Base-by-base conservation (phyloP, 2,888 invertebrate genomes). In the Synergus laeviventris region DNA sequence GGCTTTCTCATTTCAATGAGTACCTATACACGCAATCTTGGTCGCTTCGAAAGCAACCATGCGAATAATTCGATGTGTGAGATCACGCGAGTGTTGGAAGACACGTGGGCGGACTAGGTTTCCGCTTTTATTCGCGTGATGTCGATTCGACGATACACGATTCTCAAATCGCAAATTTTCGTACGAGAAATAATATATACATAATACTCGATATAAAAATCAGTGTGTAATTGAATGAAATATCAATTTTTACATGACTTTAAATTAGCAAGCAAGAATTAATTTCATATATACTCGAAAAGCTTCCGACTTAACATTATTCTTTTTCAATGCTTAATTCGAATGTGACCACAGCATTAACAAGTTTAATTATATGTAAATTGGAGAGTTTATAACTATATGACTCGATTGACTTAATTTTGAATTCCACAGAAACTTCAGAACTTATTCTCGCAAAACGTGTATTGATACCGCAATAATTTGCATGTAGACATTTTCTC, bases 91-190 rank as follows among this genome's bases (percentile, higher is more conserved):
- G 36, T 49, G 70, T 70, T 49, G n/a, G 70, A 31, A 36, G 70
- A 70, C 49, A 54, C 49, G 70, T 70, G 70, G 70, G 49, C 70
- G 70, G 49, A 70, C 45, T 70, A 49, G 70, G 64, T 24, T 70
- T 70, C 31, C 70, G 45, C n/a, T 45, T 70, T 70, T 49, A 21
- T 38, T n/a, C 61, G 36, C 36, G n/a, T 62, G 18, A 62, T 38
- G 61, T 38, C 38, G 61, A 64, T 39, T 39, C 39, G 14, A 39
- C 39, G 39, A 39, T 39, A 64, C 64, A 64, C 38, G 42, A 14
- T 21, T 64, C 49, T 39, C 70, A 18, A 49, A 45, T 36, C 31
- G 49, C 31, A 54, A 49, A 70, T 70, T 45, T 70, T 54, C 70
- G 49, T 31, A 16, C 24, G 45, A 70, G 49, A 49, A n/a, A 49